Base-by-base conservation (phyloP, 2,888 invertebrate genomes). In the Xestoiulus laeticollis region DNA sequence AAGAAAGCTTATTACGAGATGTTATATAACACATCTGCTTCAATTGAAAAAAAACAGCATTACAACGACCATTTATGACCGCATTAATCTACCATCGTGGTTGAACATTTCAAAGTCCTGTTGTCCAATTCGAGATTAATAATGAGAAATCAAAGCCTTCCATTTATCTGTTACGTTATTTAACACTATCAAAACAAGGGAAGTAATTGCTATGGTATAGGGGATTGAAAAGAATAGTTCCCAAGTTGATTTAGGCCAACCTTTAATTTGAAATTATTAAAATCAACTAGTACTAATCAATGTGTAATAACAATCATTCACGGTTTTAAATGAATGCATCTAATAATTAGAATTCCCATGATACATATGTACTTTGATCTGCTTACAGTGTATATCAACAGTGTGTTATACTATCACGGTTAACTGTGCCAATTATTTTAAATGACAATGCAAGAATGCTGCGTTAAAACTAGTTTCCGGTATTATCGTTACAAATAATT, bases 401-500 rank as follows among this genome's bases (percentile, higher is more conserved):
- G 33, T 38, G 33, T 38, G 33, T 38, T 38, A 38, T 38, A 38
- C 33, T 2, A 38, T 38, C 33, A 16, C 48, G 10, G 48, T 48
- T 16, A 48, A 48, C 48, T 1, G 6, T 48, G 48, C 48, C 48
- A 48, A 48, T 48, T 48, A 59, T 59, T 59, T 59, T 59, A 59
- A 59, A 59, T 59, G 59, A 59, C 59, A n/a, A n/a, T 59, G n/a
- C 59, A 59, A 59, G 19, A 59, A 48, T 48, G 48, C 12, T 48
- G 48, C 16, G 33, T 48, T 48, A 48, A 48, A 16, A 12, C 48
- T 12, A 48, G 16, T 48, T 48, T 48, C 16, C 48, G 4, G 48
- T 48, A 48, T 48, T 48, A 48, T 48, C 48, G n/a, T 59, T 59
- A 59, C 59, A 59, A n/a, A n/a, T 59, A 59, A 59, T 59, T 59